A percentile compares a stretch with the other conserved stretches of the same genome.
phyloP scores from a whole-genome alignment of 2,797 vertebrate species.

The Myoxocephalus aenaeus region DNA sequence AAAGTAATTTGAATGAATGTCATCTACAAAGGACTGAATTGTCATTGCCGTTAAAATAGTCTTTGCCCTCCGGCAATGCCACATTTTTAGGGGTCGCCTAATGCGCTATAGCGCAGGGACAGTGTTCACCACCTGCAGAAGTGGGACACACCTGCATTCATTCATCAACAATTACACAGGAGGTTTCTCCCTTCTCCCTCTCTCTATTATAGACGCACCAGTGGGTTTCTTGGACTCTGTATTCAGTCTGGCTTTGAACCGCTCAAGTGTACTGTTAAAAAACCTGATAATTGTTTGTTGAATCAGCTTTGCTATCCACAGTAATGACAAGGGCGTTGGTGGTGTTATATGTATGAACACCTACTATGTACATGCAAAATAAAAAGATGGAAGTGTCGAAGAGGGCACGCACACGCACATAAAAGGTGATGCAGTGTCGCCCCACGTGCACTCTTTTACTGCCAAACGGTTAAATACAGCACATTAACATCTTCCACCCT shows the following conservation, averaged over 20 bases:
- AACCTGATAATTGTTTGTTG: not conserved
- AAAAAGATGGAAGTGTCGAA: not conserved
- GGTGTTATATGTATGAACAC: not conserved
- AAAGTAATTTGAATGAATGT: not conserved
- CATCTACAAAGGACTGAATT: no score
- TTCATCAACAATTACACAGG: slow-evolving; percentile 56
- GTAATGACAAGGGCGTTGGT: not conserved
- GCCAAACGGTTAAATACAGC: not conserved
- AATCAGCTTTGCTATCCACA: not conserved
- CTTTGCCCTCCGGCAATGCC: slow-evolving; percentile 29
- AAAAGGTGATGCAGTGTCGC: not conserved
- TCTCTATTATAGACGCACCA: not conserved
- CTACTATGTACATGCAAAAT: not conserved
- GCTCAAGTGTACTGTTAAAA: not conserved
- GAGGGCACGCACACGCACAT: not conserved
- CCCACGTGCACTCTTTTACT: not conserved
- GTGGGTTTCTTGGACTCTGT: not conserved
- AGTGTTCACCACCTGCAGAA: slow-evolving; percentile 44
- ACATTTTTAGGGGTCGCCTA: slow-evolving; percentile 45
- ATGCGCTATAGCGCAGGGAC: slow-evolving; percentile 41
- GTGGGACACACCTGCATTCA: slow-evolving; percentile 66
- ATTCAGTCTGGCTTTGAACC: not conserved
- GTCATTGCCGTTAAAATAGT: not conserved
- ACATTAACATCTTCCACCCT: slow-evolving; percentile 5
- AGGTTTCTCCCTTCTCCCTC: slow-evolving; percentile 1